These are phyloP conservation scores for Pelusios castaneus DNA, from an alignment of 2,113 vertebrate genomes.

Conservation along the genomic window DNA sequence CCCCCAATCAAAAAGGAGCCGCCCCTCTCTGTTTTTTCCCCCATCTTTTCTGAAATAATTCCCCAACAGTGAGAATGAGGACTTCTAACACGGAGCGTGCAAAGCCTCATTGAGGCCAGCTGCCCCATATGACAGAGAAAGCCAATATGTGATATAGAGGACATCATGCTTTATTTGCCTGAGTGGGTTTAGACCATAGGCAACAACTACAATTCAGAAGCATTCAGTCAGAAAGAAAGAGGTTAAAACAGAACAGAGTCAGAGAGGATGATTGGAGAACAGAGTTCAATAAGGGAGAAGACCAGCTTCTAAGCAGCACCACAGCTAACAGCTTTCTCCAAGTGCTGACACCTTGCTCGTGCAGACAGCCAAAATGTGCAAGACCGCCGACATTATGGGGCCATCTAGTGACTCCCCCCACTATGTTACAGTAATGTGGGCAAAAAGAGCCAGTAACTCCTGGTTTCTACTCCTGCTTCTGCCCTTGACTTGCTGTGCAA, in stretches of 20 bases:
- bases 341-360: conserved; percentile 16
- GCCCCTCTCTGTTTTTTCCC: not conserved
- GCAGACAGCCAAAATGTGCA: conserved; percentile 38
- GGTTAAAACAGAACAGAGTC: conserved; percentile 19
- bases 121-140: not conserved
- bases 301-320: conserved; percentile 35
- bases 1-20: not conserved
- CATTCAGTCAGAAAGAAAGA: not conserved
- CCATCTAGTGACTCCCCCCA: not conserved
- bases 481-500: not conserved
- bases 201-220: not conserved
- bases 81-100: not conserved
- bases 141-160: not conserved
- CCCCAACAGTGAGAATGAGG: not conserved
- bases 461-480: not conserved
- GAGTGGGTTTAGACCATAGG: not conserved
- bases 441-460: not conserved
- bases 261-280: conserved; percentile 18
- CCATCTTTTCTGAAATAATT: not conserved
- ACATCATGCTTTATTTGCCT: not conserved
- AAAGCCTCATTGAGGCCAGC: not conserved
- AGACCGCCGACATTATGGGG: not conserved
- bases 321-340: conserved; percentile 38
- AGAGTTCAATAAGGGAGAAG: not conserved
- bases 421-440: not conserved